Percentiles rank a stretch among this genome's conserved stretches.
Evolutionary conservation across 92 coral and sea anemone species (phyloP).

Genomic region (Diadumene lineata): DNA sequence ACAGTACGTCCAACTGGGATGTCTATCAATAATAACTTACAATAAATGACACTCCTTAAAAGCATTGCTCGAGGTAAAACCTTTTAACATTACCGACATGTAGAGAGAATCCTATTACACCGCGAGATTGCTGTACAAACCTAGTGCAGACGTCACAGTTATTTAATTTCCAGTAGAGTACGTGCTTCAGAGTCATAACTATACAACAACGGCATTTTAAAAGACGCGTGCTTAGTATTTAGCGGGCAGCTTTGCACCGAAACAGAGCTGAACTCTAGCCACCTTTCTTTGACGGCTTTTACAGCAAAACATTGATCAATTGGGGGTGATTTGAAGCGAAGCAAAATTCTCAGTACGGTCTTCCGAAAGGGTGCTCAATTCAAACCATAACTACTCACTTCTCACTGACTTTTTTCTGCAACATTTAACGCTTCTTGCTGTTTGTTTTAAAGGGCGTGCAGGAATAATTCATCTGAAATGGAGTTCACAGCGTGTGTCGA

Average conservation of each 20-base stretch:
- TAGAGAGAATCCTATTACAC: conserved; percentile 22
- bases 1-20: background rate
- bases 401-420: too few species aligned
- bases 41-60: conserved; percentile 7
- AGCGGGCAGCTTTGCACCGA: too few species aligned
- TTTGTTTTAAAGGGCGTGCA: too few species aligned
- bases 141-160: background rate
- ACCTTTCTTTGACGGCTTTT: background rate
- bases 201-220: background rate
- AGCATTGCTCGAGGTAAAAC: conserved; percentile 22
- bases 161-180: background rate
- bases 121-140: background rate
- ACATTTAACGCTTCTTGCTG: too few species aligned
- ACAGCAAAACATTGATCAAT: background rate
- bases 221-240: too few species aligned
- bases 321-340: background rate
- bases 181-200: background rate
- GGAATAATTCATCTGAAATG: too few species aligned
- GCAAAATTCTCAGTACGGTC: too few species aligned
- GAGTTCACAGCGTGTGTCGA: conserved; percentile 7
- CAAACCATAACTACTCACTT: too few species aligned
- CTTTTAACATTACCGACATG: conserved; percentile 27
- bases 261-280: background rate
- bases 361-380: too few species aligned
- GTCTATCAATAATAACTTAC: background rate